These are phyloP conservation scores for Sandelia bainsii DNA, from an alignment of 2,797 vertebrate species.

Conservation along the genomic window DNA sequence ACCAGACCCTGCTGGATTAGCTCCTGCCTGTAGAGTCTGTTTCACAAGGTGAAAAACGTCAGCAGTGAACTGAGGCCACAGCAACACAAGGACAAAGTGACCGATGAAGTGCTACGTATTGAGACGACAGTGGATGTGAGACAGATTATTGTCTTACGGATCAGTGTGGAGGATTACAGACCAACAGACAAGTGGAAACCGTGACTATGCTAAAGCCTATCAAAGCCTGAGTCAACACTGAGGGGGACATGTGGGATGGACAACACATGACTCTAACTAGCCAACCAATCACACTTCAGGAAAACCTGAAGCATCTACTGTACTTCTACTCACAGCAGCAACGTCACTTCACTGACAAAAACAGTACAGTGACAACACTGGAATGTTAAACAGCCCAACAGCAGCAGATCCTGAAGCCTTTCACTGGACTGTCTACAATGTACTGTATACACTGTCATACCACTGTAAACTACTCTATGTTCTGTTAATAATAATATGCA, in stretches of 20 bases:
- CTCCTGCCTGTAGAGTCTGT: constrained; percentile 20
- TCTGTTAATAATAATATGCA: constrained; percentile 1
- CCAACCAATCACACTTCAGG: constrained; percentile 36
- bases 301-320: constrained; percentile 28
- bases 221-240: constrained; percentile 63
- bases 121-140: constrained; percentile 54
- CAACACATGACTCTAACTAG: constrained; percentile 8
- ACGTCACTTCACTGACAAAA: constrained; percentile 15
- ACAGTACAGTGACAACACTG: neutral
- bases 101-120: constrained; percentile 48
- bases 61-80: constrained; percentile 10
- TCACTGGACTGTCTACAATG: neutral
- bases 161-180: constrained; percentile 76
- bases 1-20: constrained; percentile 43
- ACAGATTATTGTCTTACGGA: constrained; percentile 78
- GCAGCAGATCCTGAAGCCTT: neutral
- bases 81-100: constrained; percentile 62
- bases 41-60: constrained; percentile 48
- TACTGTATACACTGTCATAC: neutral
- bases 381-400: neutral
- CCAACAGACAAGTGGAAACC: constrained; percentile 68
- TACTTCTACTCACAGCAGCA: constrained; percentile 10
- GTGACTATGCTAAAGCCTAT: constrained; percentile 74
- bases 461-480: neutral
- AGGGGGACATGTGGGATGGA: constrained; percentile 29